Evolutionary conservation across 2,797 vertebrate species (phyloP), one percentile per base, ranked within the genome.

Genomic region (Anas capensis): DNA sequence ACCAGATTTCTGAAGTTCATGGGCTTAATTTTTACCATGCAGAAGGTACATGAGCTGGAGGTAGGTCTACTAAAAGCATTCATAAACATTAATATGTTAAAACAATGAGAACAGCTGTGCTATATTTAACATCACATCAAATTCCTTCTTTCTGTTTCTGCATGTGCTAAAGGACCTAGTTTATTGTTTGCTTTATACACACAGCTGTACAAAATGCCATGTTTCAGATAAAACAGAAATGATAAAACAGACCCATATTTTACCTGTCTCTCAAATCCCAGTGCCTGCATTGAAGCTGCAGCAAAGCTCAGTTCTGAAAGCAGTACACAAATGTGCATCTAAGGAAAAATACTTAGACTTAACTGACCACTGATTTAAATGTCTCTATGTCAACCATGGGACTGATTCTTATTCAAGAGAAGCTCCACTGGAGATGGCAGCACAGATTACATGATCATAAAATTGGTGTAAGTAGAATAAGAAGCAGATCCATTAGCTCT

Each of bases 401-500:
- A 29, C n/a, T 29, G 46, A 26, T 51, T 72, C 38, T 61, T 83
- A 88, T 27, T 34, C 38, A 79, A 76, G 14, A 92, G 5, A 27
- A 72, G 23, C 20, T 76, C 10, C 31, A 5, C 11, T 82, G 48
- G 33, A 84, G 60, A 46, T 15, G 17, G 49, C 53, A 56, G 10
- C 8, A 23, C 9, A 82, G 81, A 76, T 73, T 82, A 64, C 29
- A 33, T 27, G 38, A 60, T 56, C 1, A 0, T 61, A 84, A 93
- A 90, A 84, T 79, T 11, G 1, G 85, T 79, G 42, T 64, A 93
- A 94, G 91, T 33, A n/a, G 53, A 48, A 95, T 85, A 80, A 92
- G 78, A 94, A 95, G 46, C 66, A 92, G 86, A 90, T 66, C 64
- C 60, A 86, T 94, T 95, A 93, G 27, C 62, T 92, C 53, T 82